Percentiles rank a stretch among this genome's conserved stretches.
phyloP scores from a whole-genome alignment of 1,140 invertebrate genomes.

The Zelostemma sp. region DNA sequence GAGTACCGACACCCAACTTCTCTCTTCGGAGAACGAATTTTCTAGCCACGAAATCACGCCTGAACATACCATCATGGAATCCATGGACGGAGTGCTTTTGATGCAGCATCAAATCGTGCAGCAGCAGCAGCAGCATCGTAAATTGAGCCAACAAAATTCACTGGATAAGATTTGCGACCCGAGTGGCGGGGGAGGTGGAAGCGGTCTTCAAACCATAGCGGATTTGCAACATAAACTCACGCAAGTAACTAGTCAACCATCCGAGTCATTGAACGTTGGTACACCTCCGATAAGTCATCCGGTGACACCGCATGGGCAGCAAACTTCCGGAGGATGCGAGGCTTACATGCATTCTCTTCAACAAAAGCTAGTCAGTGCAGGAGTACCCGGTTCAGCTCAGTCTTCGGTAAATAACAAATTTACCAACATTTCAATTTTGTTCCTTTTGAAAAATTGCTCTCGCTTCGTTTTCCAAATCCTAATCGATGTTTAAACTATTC shows the following conservation, averaged over 20 bases:
- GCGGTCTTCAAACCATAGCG: conserved; percentile 70
- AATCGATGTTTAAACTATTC: too few relatives aligned
- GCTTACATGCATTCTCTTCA: conserved; percentile 74
- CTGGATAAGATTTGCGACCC: conserved; percentile 64
- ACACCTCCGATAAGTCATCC: conserved; percentile 72
- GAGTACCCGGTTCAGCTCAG: conserved; percentile 60
- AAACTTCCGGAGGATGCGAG: conserved; percentile 68
- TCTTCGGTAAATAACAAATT: conserved; percentile 54
- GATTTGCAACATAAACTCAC: conserved; percentile 72
- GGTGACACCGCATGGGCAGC: conserved; percentile 71
- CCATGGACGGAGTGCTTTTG: conserved; percentile 56
- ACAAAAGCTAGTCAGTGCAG: conserved; percentile 73
- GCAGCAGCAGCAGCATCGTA: conserved; percentile 58
- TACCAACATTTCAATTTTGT: conserved; percentile 3
- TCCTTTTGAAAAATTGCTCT: conserved; percentile 17
- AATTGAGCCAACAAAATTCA: conserved; percentile 72
- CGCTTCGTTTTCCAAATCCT: too few relatives aligned
- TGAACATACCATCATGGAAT: conserved; percentile 64
- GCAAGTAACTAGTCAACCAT: conserved; percentile 71
- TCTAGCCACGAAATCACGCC: conserved; percentile 67
- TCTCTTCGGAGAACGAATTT: conserved; percentile 62
- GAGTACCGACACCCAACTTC: conserved; percentile 62
- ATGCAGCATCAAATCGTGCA: conserved; percentile 47
- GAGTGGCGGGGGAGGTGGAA: conserved; percentile 19
- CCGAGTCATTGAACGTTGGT: conserved; percentile 66